Evolutionary conservation across 2,888 invertebrate species (phyloP).

Genomic region (Tuberolachnus salignus): DNA sequence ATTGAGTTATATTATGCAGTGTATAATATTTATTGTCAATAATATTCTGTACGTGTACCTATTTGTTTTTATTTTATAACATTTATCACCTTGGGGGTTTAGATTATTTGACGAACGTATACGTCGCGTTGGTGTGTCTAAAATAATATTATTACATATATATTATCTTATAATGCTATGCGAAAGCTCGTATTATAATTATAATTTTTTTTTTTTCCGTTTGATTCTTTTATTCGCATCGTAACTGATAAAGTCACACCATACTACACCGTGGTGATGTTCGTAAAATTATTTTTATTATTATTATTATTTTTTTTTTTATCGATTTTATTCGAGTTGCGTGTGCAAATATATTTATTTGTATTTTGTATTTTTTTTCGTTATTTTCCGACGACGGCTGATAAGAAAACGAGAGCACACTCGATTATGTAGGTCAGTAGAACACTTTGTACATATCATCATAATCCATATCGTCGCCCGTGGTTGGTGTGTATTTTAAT

Average conservation of each 20-base stretch:
- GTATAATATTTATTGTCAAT: background rate
- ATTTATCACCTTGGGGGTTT: constrained; percentile 8
- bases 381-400: constrained; percentile 26
- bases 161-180: no score
- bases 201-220: constrained; percentile 26
- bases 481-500: no score
- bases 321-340: constrained; percentile 40
- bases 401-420: constrained; percentile 54
- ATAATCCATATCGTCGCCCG: constrained; percentile 29
- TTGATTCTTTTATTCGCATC: background rate
- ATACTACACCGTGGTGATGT: no score
- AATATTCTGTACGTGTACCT: background rate
- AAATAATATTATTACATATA: no score
- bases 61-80: constrained; percentile 21
- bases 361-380: constrained; percentile 6
- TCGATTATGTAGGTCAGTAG: constrained; percentile 54
- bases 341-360: constrained; percentile 27
- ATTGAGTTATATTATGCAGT: background rate
- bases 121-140: no score
- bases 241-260: background rate
- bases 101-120: background rate
- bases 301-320: constrained; percentile 3
- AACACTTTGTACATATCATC: constrained; percentile 23
- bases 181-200: background rate
- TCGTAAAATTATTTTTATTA: background rate